Conservation (phyloP, 2,113 vertebrate species). For the Turdus rufiventris region DNA sequence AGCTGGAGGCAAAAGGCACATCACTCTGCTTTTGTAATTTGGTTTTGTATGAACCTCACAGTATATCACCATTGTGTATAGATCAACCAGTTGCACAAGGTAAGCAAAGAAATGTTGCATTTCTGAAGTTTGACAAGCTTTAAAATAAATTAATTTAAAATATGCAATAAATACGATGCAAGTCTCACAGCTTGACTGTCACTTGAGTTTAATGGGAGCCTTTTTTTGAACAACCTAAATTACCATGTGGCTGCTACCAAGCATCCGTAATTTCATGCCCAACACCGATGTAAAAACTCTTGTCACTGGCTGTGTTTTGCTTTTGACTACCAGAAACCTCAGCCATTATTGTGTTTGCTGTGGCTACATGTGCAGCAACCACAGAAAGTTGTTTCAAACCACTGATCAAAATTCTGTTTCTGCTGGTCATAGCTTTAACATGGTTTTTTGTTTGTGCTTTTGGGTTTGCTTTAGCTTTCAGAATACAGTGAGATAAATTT, state of each 20-base stretch:
- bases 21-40: not conserved
- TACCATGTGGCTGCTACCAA: not conserved
- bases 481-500: not conserved
- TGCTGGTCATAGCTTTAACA: not conserved
- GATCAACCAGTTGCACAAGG: not conserved
- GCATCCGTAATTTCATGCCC: not conserved
- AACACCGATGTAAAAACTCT: not conserved
- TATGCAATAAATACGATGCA: not conserved
- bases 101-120: not conserved
- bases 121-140: not conserved
- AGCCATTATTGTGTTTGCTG: slow-evolving; percentile 15
- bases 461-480: not conserved
- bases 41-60: not conserved
- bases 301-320: not conserved
- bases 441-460: not conserved
- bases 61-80: not conserved
- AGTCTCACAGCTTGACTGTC: not conserved
- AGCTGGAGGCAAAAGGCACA: not conserved
- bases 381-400: slow-evolving; percentile 18
- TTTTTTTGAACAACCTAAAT: not conserved
- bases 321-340: slow-evolving; percentile 19
- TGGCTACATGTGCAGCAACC: slow-evolving; percentile 27
- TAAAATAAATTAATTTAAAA: not conserved
- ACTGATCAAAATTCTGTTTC: not conserved
- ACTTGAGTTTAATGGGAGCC: not conserved